Evolutionary conservation across 2,113 vertebrate genomes (phyloP).

Genomic region (Caranx melampygus): DNA sequence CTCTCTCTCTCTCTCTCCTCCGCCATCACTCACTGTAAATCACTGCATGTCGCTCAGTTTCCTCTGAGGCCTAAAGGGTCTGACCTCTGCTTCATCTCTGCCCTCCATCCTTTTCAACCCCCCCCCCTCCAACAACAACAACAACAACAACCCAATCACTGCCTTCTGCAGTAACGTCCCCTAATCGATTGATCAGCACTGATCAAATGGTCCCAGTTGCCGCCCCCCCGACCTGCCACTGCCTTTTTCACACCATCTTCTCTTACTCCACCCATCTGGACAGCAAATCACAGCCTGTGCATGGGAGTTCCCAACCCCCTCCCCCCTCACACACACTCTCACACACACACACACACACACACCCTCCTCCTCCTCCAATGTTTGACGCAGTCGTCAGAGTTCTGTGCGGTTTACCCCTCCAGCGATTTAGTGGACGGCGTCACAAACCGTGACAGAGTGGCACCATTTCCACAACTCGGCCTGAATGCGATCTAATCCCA

Average conservation of each 20-base stretch:
- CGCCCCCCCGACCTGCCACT: conserved; percentile 3
- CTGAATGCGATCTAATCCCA: conserved; percentile 15
- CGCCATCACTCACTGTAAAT: conserved; percentile 1
- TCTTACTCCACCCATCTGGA: conserved; percentile 10
- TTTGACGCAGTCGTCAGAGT: conserved; percentile 58
- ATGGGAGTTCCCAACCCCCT: conserved; percentile 68
- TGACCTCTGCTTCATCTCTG: conserved; percentile 45
- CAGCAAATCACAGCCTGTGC: conserved; percentile 44
- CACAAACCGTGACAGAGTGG: conserved; percentile 43
- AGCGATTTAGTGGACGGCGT: conserved; percentile 43
- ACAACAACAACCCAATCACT: neutral
- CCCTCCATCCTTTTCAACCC: conserved; percentile 13
- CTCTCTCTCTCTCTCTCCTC: neutral
- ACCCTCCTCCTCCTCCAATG: conserved; percentile 17
- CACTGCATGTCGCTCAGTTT: neutral
- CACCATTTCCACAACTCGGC: conserved; percentile 40
- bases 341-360: conserved; percentile 14
- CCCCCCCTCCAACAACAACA: neutral
- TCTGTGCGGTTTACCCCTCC: conserved; percentile 50
- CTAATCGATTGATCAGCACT: conserved; percentile 41
- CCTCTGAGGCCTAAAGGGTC: conserved; percentile 1
- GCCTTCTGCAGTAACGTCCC: neutral
- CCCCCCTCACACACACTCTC: neutral
- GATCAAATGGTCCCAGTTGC: conserved; percentile 55
- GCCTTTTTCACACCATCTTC: conserved; percentile 13